Conservation (phyloP, 2,888 invertebrate genomes). For the Vanessa cardui region DNA sequence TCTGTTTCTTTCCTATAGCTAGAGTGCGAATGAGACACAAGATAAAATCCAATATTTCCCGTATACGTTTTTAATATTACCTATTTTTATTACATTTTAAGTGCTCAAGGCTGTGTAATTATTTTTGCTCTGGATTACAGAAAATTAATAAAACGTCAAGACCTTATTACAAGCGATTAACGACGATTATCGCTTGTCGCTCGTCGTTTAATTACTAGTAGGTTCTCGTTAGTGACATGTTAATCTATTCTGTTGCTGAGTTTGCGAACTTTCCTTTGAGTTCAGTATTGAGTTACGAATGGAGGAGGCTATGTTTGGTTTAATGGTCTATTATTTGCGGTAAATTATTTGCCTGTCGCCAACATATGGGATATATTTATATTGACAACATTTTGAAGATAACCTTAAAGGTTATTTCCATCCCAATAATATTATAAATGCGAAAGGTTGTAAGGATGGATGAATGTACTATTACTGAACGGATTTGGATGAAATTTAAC, state of each 20-base stretch:
- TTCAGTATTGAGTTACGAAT: slow-evolving; percentile 13
- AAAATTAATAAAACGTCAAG: not conserved
- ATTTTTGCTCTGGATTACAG: not conserved
- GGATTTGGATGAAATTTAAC: too few species aligned
- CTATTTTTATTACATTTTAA: not conserved
- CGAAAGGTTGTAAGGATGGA: too few species aligned
- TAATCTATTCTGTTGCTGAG: slow-evolving; percentile 16
- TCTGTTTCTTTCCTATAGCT: too few species aligned
- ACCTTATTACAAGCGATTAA: slow-evolving; percentile 4
- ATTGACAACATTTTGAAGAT: too few species aligned
- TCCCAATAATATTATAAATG: too few species aligned
- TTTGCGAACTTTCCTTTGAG: slow-evolving; percentile 21
- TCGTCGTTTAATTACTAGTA: slow-evolving; percentile 18
- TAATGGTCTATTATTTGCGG: slow-evolving; percentile 4
- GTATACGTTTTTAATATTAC: not conserved
- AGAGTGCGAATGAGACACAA: not conserved
- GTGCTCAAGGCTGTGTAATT: too few species aligned
- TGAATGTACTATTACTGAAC: too few species aligned
- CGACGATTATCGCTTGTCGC: slow-evolving; percentile 10
- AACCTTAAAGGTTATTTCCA: too few species aligned
- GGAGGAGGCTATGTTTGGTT: slow-evolving; percentile 1
- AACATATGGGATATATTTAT: too few species aligned
- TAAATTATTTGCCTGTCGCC: not conserved
- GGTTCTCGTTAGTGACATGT: slow-evolving; percentile 23
- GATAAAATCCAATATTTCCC: not conserved